Evolutionary conservation across 2,113 vertebrate genomes (phyloP), one percentile per base, ranked within the genome.

Genomic region (Mola mola): DNA sequence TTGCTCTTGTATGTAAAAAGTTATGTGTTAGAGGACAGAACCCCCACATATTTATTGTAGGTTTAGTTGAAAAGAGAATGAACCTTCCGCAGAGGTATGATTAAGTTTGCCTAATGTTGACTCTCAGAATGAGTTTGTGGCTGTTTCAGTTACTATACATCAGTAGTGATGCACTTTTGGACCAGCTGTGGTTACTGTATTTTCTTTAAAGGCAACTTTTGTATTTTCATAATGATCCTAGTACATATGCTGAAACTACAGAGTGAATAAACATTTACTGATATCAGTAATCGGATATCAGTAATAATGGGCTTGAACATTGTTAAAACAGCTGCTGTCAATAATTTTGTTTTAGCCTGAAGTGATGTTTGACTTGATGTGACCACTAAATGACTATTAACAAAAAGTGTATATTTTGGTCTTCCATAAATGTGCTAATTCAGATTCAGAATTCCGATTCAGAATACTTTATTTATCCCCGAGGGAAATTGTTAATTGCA

Each of bases 181-280:
- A 90, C 84, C 83, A 88, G 75, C 44, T 70, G 61, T 72, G 60
- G 79, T 88, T 73, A 82, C 51, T 77, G 53, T 65, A 67, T 71
- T 85, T 75, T 40, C 34, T 56, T 64, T 81, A 72, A 55, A 66
- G 33, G 52, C n/a, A n/a, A 71, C 70, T 79, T 79, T 79, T 78
- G 11, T 80, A 78, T 69, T 81, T 81, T 46, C 56, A 72, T 46
- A 11, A 17, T 68, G 49, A 79, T 16, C 2, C 49, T 41, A n/a
- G n/a, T 59, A 17, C n/a, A 33, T 55, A 22, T 67, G 46, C 36
- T 71, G 44, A 12, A 53, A 56, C 33, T 10, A 31, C 20, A 42
- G 11, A 34, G 42, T 51, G 29, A 47, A 8, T 19, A 13, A 11
- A 29, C 33, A 40, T 25, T n/a, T 28, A 25, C 26, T 59, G 44